phyloP scores from a whole-genome alignment of 2,888 invertebrate species.

The Drosophila acutilabella region DNA sequence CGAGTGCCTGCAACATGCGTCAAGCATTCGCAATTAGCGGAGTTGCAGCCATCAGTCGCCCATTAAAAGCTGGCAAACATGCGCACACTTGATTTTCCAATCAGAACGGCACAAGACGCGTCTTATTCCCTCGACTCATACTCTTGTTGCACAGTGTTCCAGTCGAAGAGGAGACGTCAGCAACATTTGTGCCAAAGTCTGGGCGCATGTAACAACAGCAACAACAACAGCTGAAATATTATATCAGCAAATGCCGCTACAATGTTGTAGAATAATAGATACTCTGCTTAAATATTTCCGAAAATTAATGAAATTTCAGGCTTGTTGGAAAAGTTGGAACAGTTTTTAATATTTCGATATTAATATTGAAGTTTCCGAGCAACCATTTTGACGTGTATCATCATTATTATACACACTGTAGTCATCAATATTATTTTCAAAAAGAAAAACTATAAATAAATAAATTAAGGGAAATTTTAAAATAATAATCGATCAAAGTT shows the following conservation, averaged over 20 bases:
- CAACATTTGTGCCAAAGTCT: conserved; percentile 56
- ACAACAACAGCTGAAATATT: conserved; percentile 21
- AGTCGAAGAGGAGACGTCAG: conserved; percentile 48
- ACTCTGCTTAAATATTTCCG: conserved; percentile 7
- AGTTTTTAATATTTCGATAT: too few species aligned
- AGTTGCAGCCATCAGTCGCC: conserved; percentile 73
- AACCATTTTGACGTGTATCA: too few species aligned
- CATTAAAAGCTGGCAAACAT: conserved; percentile 79
- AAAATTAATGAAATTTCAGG: neutral
- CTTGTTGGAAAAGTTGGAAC: too few species aligned
- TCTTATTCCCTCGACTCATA: conserved; percentile 8
- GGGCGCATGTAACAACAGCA: conserved; percentile 32
- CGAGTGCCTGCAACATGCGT: conserved; percentile 79
- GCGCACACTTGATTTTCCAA: conserved; percentile 77
- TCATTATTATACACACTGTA: too few species aligned
- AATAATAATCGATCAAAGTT: too few species aligned
- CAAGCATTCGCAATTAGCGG: conserved; percentile 80
- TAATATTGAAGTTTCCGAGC: too few species aligned
- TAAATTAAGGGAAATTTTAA: too few species aligned
- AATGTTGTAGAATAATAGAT: conserved; percentile 10
- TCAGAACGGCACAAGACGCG: conserved; percentile 63
- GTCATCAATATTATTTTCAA: too few species aligned
- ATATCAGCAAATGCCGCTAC: conserved; percentile 4
- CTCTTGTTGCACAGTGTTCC: conserved; percentile 20
- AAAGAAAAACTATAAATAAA: too few species aligned